Conservation (phyloP, 2,113 vertebrate species). For the Tyto alba region DNA sequence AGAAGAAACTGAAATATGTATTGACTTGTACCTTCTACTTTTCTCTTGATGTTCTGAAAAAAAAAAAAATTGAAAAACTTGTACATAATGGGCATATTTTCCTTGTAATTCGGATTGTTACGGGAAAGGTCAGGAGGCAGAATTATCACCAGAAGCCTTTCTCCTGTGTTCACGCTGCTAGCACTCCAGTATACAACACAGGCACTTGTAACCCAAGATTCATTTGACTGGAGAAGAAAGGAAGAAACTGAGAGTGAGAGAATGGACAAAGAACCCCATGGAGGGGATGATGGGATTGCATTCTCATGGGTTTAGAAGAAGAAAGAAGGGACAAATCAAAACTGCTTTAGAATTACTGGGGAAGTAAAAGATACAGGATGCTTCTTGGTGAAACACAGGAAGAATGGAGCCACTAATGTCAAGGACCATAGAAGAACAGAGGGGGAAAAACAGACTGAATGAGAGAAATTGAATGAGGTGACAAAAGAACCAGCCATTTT, state of each 20-base stretch:
- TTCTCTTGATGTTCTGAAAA: neutral
- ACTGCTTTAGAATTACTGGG: neutral
- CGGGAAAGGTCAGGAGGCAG: neutral
- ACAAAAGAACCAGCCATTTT: neutral
- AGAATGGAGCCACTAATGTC: neutral
- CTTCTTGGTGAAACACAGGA: neutral
- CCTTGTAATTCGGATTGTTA: neutral
- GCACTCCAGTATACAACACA: neutral
- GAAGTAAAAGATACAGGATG: neutral
- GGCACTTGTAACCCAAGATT: neutral
- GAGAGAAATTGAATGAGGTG: neutral
- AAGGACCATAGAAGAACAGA: neutral
- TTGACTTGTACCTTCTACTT: neutral
- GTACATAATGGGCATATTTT: neutral
- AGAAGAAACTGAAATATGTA: neutral
- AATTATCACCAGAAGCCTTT: neutral
- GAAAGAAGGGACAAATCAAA: neutral
- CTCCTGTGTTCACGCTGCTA: neutral
- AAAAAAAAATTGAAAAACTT: neutral
- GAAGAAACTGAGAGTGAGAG: neutral
- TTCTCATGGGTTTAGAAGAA: neutral
- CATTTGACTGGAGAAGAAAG: neutral
- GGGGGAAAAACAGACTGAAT: neutral
- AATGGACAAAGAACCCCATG: neutral
- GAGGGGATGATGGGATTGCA: neutral